Percentiles rank a stretch among this genome's conserved stretches.
These are phyloP conservation scores for Abrostola triplasia DNA, from an alignment of 2,888 invertebrate species.

Conservation along the genomic window DNA sequence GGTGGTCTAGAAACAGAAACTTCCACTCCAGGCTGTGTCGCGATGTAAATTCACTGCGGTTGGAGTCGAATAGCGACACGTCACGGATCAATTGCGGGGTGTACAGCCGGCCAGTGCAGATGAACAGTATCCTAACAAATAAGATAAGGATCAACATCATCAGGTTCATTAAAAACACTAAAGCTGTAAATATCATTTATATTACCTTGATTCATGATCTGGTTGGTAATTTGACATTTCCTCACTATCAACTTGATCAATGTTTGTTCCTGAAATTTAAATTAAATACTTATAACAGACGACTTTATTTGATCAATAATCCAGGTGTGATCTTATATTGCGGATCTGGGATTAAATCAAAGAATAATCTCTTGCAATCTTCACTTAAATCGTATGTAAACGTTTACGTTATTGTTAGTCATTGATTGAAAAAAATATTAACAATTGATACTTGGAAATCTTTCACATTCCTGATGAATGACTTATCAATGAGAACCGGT, in stretches of 20 bases:
- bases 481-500: too few species aligned
- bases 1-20: constrained; percentile 96
- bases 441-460: too few species aligned
- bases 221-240: constrained; percentile 59
- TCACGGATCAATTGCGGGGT: constrained; percentile 95
- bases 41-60: constrained; percentile 95
- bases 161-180: not conserved
- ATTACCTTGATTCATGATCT: constrained; percentile 70
- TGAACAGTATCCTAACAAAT: constrained; percentile 90
- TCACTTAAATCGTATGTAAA: too few species aligned
- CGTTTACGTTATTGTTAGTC: too few species aligned
- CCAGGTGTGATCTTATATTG: too few species aligned
- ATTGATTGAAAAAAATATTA: too few species aligned
- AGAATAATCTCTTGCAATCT: not conserved
- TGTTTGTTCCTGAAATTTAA: constrained; percentile 66
- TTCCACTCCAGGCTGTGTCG: constrained; percentile 98
- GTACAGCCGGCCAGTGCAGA: constrained; percentile 94
- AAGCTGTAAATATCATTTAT: too few species aligned
- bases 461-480: too few species aligned
- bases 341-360: too few species aligned
- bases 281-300: constrained; percentile 4
- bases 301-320: not conserved
- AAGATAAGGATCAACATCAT: not conserved
- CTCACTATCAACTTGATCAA: constrained; percentile 64
- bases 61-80: constrained; percentile 93